These are phyloP conservation scores for Isurus oxyrinchus DNA, from an alignment of 2,113 vertebrate genomes.

Conservation along the genomic window DNA sequence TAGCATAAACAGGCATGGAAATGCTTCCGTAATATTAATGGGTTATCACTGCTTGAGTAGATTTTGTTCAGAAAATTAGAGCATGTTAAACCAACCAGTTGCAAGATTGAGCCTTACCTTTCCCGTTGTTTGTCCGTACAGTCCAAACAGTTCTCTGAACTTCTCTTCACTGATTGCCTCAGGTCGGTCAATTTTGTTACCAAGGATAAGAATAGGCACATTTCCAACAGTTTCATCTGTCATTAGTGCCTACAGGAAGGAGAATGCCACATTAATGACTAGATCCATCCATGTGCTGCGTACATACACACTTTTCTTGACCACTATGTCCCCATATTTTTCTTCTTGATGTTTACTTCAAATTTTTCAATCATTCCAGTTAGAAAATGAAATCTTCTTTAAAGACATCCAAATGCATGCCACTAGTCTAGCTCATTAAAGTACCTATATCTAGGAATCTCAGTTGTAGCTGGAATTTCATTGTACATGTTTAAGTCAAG, in stretches of 20 bases:
- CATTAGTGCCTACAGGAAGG: constrained; percentile 75
- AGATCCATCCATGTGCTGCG: neutral
- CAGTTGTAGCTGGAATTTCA: neutral
- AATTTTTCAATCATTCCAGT: neutral
- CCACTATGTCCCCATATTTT: neutral
- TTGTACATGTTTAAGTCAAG: neutral
- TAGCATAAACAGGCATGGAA: neutral
- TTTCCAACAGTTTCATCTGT: constrained; percentile 96
- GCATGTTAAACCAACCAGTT: neutral
- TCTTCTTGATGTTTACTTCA: neutral
- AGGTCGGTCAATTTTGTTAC: constrained; percentile 94
- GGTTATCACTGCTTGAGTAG: neutral
- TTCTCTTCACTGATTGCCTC: constrained; percentile 94
- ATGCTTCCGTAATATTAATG: neutral
- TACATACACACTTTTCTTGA: neutral
- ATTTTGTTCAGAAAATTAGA: neutral
- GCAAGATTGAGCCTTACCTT: constrained; percentile 64
- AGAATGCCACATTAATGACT: neutral
- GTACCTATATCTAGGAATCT: neutral
- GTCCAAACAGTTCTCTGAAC: constrained; percentile 79
- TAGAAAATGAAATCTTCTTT: neutral
- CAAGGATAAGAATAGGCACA: constrained; percentile 93
- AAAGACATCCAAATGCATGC: neutral
- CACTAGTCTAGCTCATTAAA: neutral
- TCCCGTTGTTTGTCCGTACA: constrained; percentile 92